A percentile compares a stretch with the other conserved stretches of the same genome.
Evolutionary conservation across 2,888 invertebrate species (phyloP).

Genomic region (Notodonta dromedarius): DNA sequence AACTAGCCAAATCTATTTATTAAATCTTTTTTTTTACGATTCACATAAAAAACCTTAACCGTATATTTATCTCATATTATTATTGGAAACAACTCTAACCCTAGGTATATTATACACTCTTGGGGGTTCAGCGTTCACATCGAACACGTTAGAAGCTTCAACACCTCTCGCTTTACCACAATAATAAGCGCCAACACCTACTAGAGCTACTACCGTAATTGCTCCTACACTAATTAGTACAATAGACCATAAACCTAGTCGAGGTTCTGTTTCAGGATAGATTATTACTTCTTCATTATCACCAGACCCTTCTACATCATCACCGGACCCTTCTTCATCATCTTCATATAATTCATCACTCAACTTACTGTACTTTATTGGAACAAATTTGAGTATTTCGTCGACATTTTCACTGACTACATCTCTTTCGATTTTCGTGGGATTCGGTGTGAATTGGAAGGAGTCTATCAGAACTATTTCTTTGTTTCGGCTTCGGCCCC

Average conservation of each 20-base stretch:
- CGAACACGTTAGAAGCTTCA: slow-evolving; percentile 13
- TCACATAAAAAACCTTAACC: no score
- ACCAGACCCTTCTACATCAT: slow-evolving; percentile 6
- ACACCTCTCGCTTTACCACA: slow-evolving; percentile 34
- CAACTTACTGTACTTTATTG: slow-evolving; percentile 5
- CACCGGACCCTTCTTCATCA: slow-evolving; percentile 2
- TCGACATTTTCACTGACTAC: slow-evolving; percentile 8
- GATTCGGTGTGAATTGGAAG: not conserved
- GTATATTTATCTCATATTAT: not conserved
- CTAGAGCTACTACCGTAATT: slow-evolving; percentile 27
- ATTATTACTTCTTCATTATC: slow-evolving; percentile 12
- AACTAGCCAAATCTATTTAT: no score
- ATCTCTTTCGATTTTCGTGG: slow-evolving; percentile 5
- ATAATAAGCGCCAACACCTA: slow-evolving; percentile 41
- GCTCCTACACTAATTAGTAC: slow-evolving; percentile 36
- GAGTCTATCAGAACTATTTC: slow-evolving; percentile 8
- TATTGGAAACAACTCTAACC: slow-evolving; percentile 12
- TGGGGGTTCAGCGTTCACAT: slow-evolving; percentile 33
- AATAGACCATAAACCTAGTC: slow-evolving; percentile 34
- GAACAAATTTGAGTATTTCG: slow-evolving; percentile 10
- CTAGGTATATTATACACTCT: slow-evolving; percentile 32
- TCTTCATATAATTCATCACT: slow-evolving; percentile 3
- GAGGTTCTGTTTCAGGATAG: slow-evolving; percentile 11
- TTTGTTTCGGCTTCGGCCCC: slow-evolving; percentile 10
- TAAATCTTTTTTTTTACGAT: no score